Base-by-base conservation (phyloP, 2,888 invertebrate genomes). In the Artemia sinica region DNA sequence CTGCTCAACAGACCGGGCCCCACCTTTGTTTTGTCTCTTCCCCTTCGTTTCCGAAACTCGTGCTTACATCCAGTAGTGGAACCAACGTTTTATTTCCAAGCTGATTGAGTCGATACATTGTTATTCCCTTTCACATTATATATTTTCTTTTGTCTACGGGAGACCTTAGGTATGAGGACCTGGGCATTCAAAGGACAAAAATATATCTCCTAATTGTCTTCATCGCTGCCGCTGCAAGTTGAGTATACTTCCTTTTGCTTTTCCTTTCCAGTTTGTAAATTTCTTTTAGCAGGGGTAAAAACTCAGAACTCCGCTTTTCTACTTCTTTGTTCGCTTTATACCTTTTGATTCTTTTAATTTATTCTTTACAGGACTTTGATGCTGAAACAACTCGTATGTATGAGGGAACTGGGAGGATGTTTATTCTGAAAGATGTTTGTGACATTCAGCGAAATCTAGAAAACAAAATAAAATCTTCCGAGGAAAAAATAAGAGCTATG, bases 321-420 rank as follows among this genome's bases (percentile, higher is more conserved):
- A 18, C 63, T 68, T 58, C 65, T 58, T n/a, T 70, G 41, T 50
- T 65, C 50, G 9, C 9, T 74, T 73, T 69, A 66, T 69, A 67
- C 65, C 67, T 70, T 66, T 71, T 71, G 14, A 70, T 72, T 14
- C 13, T 66, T 28, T 13, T 66, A 6, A n/a, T 12, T 28, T 67
- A 12, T 69, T 65, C 13, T 67, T 74, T 76, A 72, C 69, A 82
- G 80, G 73, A 81, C 12, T 79, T 90, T 71, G 84, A 85, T 68
- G 77, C 81, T 70, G 82, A 41, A 41, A 5, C 41, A 80, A 87
- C 86, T 0, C 85, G 82, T 74, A 86, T 86, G 1, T 91, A 87
- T 75, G 87, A 90, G 79, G 84, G 88, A 49, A 84, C 91, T 4
- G 91, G 91, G 9, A 81, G 91, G 77, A 90, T 89, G 88, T 91